These are phyloP conservation scores for Stenurella melanura DNA, from an alignment of 2,888 invertebrate species.

Conservation along the genomic window DNA sequence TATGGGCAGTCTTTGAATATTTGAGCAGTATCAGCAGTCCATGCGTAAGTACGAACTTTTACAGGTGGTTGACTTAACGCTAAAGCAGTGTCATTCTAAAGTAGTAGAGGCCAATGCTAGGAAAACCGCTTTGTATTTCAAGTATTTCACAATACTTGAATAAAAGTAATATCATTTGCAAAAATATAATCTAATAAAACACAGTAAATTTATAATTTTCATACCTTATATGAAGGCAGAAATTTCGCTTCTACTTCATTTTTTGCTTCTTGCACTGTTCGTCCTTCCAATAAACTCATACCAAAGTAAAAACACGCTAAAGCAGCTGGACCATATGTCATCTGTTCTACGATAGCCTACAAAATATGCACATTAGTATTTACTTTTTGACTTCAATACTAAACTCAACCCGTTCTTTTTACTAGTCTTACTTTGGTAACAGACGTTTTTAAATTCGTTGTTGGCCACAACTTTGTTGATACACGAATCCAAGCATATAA, in stretches of 20 bases:
- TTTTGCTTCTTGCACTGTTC: conserved; percentile 72
- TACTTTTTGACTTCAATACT: neutral
- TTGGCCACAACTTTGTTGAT: conserved; percentile 86
- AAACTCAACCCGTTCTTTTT: neutral
- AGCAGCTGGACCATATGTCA: conserved; percentile 78
- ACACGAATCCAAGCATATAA: conserved; percentile 87
- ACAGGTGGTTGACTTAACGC: too few species aligned
- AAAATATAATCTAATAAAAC: neutral
- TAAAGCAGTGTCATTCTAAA: too few species aligned
- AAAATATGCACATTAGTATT: conserved; percentile 28
- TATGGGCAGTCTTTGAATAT: too few species aligned
- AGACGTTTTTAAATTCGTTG: conserved; percentile 80
- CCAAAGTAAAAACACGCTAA: conserved; percentile 77
- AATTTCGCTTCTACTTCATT: conserved; percentile 76
- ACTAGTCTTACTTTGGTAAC: conserved; percentile 79
- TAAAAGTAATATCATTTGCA: too few species aligned
- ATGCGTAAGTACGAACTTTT: too few species aligned
- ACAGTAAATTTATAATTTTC: neutral
- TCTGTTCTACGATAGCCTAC: conserved; percentile 76
- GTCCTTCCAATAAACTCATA: conserved; percentile 78
- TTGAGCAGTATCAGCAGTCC: too few species aligned
- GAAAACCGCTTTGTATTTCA: too few species aligned
- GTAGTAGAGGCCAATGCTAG: too few species aligned
- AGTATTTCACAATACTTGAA: too few species aligned
- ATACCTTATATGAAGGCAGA: conserved; percentile 72